Evolutionary conservation across 2,113 vertebrate species (phyloP), one percentile per base, ranked within the genome.

Genomic region (Actenoides lindsayi): DNA sequence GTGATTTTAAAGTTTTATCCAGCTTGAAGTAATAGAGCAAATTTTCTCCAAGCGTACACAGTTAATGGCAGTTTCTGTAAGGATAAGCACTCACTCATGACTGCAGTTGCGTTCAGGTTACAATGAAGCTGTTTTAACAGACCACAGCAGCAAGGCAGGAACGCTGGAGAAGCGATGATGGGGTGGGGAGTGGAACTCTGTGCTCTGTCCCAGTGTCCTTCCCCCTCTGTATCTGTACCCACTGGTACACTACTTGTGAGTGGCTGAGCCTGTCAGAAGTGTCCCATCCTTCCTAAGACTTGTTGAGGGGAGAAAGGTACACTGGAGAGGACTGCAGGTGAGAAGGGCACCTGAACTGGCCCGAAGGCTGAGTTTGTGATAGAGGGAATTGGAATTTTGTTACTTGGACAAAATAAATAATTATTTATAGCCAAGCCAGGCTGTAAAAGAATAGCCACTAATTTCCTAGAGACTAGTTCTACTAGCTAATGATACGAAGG

Each of bases 161-260:
- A 13, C 2, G 35, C 5, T 81, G 56, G 8, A 51, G 12, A 54
- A 30, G 6, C 19, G 3, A 4, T 19, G 30, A 16, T n/a, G 33
- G 2, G 21, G 21, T 28, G 46, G 19, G 8, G 6, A 21, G 8
- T 53, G 14, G 13, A 54, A 79, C 20, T 18, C 0, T 7, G 53
- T n/a, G 12, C 7, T 76, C 25, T 69, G 2, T 69, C 70, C 25
- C 13, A 14, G 6, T 7, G 6, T 33, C 63, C 7, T 39, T 30
- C 31, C 6, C 18, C 5, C 56, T 44, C 56, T 81, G 2, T n/a
- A 7, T 48, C 37, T 59, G 2, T 11, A 28, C 13, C 6, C 6
- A 2, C 2, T 74, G n/a, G 2, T 19, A 59, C 71, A 30, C 0
- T 3, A 13, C 5, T 9, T 9, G 13, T 28, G 17, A 53, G 13